A percentile compares a stretch with the other conserved stretches of the same genome.
Evolutionary conservation across 2,888 invertebrate genomes (phyloP).

Genomic region (Sylvicola fuscatus): DNA sequence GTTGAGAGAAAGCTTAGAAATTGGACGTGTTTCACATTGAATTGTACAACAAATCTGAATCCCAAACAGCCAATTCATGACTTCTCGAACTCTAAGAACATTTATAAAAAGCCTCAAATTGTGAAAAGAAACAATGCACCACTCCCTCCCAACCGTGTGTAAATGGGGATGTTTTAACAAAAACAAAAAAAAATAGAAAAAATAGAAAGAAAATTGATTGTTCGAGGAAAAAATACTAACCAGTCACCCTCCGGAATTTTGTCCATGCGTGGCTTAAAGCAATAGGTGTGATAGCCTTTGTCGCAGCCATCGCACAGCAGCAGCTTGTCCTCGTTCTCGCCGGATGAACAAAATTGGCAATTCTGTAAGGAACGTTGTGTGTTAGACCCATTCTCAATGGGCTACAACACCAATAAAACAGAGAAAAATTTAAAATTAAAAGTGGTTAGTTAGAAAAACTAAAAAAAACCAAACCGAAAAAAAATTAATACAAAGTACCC

Average conservation of each 20-base stretch:
- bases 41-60: no score
- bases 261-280: slow-evolving; percentile 93
- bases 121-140: no score
- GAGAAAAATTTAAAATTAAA: slow-evolving; percentile 1
- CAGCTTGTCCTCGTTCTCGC: slow-evolving; percentile 89
- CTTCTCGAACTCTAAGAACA: no score
- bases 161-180: no score
- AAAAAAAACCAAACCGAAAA: background rate
- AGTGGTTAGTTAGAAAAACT: slow-evolving; percentile 3
- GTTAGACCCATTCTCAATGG: slow-evolving; percentile 6
- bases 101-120: no score
- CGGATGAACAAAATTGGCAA: slow-evolving; percentile 92
- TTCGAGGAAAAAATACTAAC: slow-evolving; percentile 30
- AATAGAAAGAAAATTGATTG: slow-evolving; percentile 2
- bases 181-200: slow-evolving; percentile 2
- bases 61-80: no score
- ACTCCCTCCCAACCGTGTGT: no score
- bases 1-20: no score
- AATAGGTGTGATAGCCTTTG: slow-evolving; percentile 96
- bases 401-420: slow-evolving; percentile 6
- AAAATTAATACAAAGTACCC: no score
- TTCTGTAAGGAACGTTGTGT: slow-evolving; percentile 39
- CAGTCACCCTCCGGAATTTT: slow-evolving; percentile 95
- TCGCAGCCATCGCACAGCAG: slow-evolving; percentile 95
- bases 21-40: no score